Base-by-base conservation (phyloP, 2,888 invertebrate genomes). In the Cheilosia urbana region DNA sequence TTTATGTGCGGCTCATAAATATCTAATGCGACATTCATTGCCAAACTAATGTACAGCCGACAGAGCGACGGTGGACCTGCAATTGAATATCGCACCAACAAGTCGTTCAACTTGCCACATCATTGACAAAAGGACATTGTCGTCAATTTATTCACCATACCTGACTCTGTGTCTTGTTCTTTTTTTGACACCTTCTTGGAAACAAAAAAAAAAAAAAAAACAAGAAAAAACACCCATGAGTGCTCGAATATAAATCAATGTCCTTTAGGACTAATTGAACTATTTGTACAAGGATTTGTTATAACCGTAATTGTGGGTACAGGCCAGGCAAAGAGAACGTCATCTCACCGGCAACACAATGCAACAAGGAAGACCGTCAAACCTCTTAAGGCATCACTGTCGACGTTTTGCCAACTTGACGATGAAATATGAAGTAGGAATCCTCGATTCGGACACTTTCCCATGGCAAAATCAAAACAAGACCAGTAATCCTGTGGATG, bases 381-480 rank as follows among this genome's bases (percentile, higher is more conserved):
- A 77, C 77, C 68, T 81, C 85, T 81, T 78, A 72, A 72, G 37
- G 55, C 72, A 78, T 75, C 57, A 40, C 40, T 51, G 51, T 42
- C 34, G 72, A 66, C 76, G 40, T 81, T 78, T 71, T 65, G 62
- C 49, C 76, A 76, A 68, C 63, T 72, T 81, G 85, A 85, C 81
- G 30, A 85, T 85, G 85, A 85, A 85, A 85, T 85, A 85, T 85
- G 85, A 81, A 85, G 47, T 19, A 85, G 62, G 85, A 76, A 85
- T 72, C 81, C 47, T 72, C 72, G 81, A 68, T 21, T 65, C 66
- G 66, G 57, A 62, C 81, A 77, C 63, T 77, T 85, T 85, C 85
- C 85, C 85, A 85, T 76, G 85, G 57, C 68, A 45, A 47, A 65
- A 77, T 42, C 53, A 40, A 45, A 62, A 63, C 58, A 30, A 53